Percentiles rank a stretch among this genome's conserved stretches.
These are phyloP conservation scores for Mactromeris polynyma DNA, from an alignment of 2,888 invertebrate species.

Conservation along the genomic window DNA sequence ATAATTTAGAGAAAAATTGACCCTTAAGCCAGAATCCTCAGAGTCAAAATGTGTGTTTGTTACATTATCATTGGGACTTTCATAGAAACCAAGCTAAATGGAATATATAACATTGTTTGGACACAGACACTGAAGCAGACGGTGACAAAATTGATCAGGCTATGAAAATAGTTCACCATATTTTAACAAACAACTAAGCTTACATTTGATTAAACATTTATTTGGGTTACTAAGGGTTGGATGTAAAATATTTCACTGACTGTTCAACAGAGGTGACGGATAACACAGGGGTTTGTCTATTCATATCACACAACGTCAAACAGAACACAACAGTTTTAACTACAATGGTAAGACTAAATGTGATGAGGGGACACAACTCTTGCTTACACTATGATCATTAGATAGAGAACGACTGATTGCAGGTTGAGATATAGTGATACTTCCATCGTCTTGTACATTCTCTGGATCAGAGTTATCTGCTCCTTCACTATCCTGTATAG, in stretches of 20 bases:
- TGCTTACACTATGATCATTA: constrained; percentile 57
- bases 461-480: neutral
- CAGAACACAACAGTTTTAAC: neutral
- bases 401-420: constrained; percentile 44
- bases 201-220: no score
- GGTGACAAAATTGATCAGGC: no score
- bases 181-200: no score
- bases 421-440: constrained; percentile 48
- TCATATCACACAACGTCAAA: neutral
- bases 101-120: no score
- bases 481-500: constrained; percentile 11
- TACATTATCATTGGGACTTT: no score
- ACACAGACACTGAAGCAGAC: no score
- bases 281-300: neutral
- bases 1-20: no score
- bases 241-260: neutral
- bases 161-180: no score
- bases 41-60: no score
- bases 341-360: neutral
- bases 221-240: neutral
- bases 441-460: constrained; percentile 36
- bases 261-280: neutral
- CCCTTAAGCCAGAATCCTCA: no score
- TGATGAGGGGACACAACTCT: neutral
- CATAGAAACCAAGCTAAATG: no score